Base-by-base conservation (phyloP, 2,888 invertebrate species). In the Coleophora deauratella region DNA sequence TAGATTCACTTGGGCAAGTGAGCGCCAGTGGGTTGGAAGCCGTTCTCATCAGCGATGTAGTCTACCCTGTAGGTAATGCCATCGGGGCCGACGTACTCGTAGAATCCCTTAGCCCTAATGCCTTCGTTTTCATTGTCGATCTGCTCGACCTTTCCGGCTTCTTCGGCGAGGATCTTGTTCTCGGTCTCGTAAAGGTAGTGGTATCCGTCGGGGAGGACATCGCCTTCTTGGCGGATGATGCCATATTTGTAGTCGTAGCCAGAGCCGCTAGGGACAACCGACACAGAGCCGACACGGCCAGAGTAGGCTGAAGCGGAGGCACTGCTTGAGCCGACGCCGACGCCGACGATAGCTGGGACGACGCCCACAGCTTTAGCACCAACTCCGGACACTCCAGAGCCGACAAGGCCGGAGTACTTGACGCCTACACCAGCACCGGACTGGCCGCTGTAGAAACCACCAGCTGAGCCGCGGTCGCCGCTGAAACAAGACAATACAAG, bases 101-200 rank as follows among this genome's bases (percentile, higher is more conserved):
- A 85, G 67, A 84, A 84, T 52, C 85, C 85, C 45, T 73, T 82
- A 13, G 63, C 71, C 41, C 70, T 74, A 13, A 81, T 54, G 15
- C 61, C 75, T 0, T 67, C 66, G 9, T 46, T 55, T 36, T 78
- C 74, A 34, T 46, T 69, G 51, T 68, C 67, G n/a, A 76, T 54
- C 43, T 67, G 58, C 47, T 82, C 82, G 1, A 85, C 36, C 32
- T 67, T 66, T 28, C 85, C 85, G 14, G 72, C 62, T 57, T 85
- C 85, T 47, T 84, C 85, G 7, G 80, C 80, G 11, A 78, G 72
- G 47, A 85, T 85, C 45, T 74, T 84, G 66, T 85, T 85, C 47
- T 82, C 79, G n/a, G 85, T 85, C 54, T 85, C 82, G 45, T 82
- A 85, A 11, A 81, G 63, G 56, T 79, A 85, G 55, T 80, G 84